phyloP scores from a whole-genome alignment of 1,140 invertebrate species.

The Pinna nobilis region DNA sequence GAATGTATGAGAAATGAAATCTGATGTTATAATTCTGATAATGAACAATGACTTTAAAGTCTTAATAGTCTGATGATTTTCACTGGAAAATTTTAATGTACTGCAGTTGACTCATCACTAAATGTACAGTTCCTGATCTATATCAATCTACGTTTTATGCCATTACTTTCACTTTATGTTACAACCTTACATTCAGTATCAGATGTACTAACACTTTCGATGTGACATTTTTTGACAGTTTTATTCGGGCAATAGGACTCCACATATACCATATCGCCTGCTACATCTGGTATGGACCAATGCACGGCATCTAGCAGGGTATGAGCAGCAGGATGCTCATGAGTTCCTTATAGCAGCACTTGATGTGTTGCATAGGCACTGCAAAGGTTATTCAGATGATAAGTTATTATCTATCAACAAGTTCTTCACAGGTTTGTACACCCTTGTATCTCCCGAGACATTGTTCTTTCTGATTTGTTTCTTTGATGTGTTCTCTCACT shows the following conservation, averaged over 20 bases:
- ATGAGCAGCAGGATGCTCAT: conserved; percentile 99
- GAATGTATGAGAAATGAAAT: no score
- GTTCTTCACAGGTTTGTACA: conserved; percentile 45
- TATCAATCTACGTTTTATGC: no score
- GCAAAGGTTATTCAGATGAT: conserved; percentile 73
- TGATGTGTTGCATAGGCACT: conserved; percentile 92
- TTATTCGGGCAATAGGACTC: conserved; percentile 91
- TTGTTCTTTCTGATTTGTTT: no score
- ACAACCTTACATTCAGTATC: no score
- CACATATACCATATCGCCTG: conserved; percentile 90
- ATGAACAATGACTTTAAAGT: background rate
- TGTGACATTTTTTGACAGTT: conserved; percentile 82
- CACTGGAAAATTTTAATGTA: no score
- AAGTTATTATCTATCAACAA: conserved; percentile 40
- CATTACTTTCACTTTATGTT: no score
- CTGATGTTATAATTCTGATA: no score
- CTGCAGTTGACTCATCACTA: no score
- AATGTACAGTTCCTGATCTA: no score
- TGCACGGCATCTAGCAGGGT: conserved; percentile 94
- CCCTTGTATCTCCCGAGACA: conserved; percentile 21
- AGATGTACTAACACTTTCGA: no score
- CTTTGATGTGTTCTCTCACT: no score
- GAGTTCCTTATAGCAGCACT: conserved; percentile 98
- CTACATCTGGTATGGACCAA: conserved; percentile 98
- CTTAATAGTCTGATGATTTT: background rate